Conservation (phyloP, 2,888 invertebrate genomes). For the Syritta pipiens region DNA sequence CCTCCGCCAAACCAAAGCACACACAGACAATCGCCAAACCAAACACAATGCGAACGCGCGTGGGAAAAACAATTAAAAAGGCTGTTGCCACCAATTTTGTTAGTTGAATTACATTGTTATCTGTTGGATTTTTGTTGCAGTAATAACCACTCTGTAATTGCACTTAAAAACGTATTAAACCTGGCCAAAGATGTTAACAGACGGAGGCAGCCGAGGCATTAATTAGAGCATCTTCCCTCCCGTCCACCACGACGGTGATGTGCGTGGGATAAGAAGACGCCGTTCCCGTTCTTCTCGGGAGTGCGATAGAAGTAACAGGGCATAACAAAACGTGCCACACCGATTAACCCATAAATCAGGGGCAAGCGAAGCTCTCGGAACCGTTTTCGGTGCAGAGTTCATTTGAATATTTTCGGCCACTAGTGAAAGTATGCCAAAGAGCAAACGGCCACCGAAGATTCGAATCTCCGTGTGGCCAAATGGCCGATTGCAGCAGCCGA, state of each 20-base stretch:
- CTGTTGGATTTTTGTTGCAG: conserved; percentile 46
- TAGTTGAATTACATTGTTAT: conserved; percentile 63
- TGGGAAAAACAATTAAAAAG: conserved; percentile 67
- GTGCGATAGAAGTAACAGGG: conserved; percentile 47
- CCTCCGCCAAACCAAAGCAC: conserved; percentile 18
- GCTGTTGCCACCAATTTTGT: conserved; percentile 62
- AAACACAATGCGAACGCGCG: conserved; percentile 59
- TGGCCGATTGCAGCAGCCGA: conserved; percentile 39
- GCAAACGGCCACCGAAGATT: conserved; percentile 46
- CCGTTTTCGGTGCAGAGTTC: conserved; percentile 53
- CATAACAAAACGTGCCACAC: conserved; percentile 57
- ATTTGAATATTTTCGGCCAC: conserved; percentile 45
- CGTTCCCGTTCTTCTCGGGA: no score
- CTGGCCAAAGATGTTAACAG: conserved; percentile 33
- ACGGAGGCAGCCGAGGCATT: conserved; percentile 25
- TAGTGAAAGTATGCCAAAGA: conserved; percentile 63
- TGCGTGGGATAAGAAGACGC: conserved; percentile 53
- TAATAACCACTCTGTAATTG: conserved; percentile 60
- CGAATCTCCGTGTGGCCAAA: conserved; percentile 35
- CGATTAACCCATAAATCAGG: conserved; percentile 65
- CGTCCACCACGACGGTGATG: conserved; percentile 29
- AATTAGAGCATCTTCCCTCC: conserved; percentile 56
- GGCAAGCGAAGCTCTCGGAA: conserved; percentile 36
- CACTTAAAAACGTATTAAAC: conserved; percentile 63
- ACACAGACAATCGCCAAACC: not conserved